phyloP scores from a whole-genome alignment of 92 coral and sea anemone species.

The Siderastrea radians region DNA sequence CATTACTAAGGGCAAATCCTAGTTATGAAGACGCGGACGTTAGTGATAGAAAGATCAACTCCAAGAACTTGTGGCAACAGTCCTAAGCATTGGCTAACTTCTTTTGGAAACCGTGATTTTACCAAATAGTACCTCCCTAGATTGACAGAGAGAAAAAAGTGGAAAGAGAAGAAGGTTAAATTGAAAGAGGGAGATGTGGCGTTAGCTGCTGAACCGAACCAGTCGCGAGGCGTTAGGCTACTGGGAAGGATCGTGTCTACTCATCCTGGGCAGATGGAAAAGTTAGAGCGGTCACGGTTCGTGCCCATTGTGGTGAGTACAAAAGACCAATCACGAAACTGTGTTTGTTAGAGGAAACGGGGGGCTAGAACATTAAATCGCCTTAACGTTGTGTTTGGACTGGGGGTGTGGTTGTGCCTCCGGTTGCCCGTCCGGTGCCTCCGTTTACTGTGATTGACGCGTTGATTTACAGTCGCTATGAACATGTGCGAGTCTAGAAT shows the following conservation, averaged over 20 bases:
- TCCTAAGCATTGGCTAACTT: slow-evolving; percentile 39
- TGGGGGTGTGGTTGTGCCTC: neutral
- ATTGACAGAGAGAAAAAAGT: too few relatives aligned
- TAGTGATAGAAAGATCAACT: too few relatives aligned
- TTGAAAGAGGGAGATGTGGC: slow-evolving; percentile 42
- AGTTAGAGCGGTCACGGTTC: slow-evolving; percentile 26
- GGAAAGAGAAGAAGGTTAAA: too few relatives aligned
- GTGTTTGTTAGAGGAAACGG: neutral
- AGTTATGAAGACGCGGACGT: neutral
- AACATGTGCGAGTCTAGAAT: too few relatives aligned
- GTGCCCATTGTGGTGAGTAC: slow-evolving; percentile 25
- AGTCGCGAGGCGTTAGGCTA: slow-evolving; percentile 35
- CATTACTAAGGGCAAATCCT: slow-evolving; percentile 21
- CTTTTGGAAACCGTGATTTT: slow-evolving; percentile 28
- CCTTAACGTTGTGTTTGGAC: neutral
- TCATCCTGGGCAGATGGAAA: slow-evolving; percentile 32
- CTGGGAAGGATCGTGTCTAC: slow-evolving; percentile 22
- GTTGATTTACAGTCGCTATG: too few relatives aligned
- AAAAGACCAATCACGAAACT: slow-evolving; percentile 38
- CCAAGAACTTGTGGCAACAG: slow-evolving; percentile 23
- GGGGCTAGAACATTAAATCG: neutral
- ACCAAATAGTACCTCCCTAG: too few relatives aligned
- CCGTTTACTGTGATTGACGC: too few relatives aligned
- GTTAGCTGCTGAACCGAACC: slow-evolving; percentile 24
- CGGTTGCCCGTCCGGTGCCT: too few relatives aligned